These are phyloP conservation scores for Cherax destructor DNA, from an alignment of 1,140 invertebrate species.

Conservation along the genomic window DNA sequence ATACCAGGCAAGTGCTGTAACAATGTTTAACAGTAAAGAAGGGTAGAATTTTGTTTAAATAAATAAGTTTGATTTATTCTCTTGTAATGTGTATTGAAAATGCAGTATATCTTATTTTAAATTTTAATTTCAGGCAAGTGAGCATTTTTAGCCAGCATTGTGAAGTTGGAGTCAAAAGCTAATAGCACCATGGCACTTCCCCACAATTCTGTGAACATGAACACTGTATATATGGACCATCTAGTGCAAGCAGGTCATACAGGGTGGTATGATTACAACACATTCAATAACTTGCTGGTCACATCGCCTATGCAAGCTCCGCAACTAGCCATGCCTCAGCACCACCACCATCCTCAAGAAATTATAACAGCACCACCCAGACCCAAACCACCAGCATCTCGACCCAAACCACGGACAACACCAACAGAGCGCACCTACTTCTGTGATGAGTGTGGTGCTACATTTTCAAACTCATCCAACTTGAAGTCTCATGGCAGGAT, in stretches of 20 bases:
- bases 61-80: no score
- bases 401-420: constrained; percentile 39
- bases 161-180: constrained; percentile 4
- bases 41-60: no score
- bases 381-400: constrained; percentile 46
- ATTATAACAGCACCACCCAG: constrained; percentile 3
- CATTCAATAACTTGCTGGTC: constrained; percentile 59
- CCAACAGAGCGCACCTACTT: constrained; percentile 68
- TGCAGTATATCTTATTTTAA: not conserved
- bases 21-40: no score
- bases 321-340: constrained; percentile 35
- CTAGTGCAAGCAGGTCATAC: constrained; percentile 47
- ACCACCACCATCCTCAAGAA: constrained; percentile 34
- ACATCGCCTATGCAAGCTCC: constrained; percentile 45
- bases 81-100: no score
- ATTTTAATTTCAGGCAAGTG: not conserved
- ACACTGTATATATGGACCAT: constrained; percentile 63
- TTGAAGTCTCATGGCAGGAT: constrained; percentile 72
- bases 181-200: constrained; percentile 39
- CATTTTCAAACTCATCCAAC: constrained; percentile 74
- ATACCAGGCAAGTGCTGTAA: no score
- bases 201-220: constrained; percentile 59
- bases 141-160: not conserved
- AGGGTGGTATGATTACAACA: constrained; percentile 56
- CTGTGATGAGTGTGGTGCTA: constrained; percentile 71